Percentiles rank a stretch among this genome's conserved stretches.
Conservation (phyloP, 1,140 invertebrate genomes). For the Colletes gigas region DNA sequence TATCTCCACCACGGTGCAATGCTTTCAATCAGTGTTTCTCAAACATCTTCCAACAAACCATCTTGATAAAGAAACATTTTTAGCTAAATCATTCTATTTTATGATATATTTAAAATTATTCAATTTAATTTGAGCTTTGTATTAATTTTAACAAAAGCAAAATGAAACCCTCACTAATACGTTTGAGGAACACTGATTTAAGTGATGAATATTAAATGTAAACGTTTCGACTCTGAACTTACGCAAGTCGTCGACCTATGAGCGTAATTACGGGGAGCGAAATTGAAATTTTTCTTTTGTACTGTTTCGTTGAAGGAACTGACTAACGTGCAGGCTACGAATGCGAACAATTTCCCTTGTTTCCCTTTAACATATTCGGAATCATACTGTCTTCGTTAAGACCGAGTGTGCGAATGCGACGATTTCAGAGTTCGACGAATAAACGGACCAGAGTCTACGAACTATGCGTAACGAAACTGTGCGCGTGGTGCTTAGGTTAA, state of each 20-base stretch:
- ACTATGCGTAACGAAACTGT: neutral
- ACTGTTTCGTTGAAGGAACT: constrained; percentile 34
- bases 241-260: neutral
- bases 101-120: too few relatives aligned
- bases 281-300: constrained; percentile 31
- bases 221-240: constrained; percentile 10
- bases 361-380: neutral
- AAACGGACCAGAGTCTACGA: neutral
- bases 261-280: neutral
- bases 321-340: neutral
- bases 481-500: neutral
- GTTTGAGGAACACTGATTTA: neutral
- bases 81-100: too few relatives aligned
- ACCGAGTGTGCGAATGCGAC: too few relatives aligned
- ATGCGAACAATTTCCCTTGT: neutral
- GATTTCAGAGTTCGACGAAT: too few relatives aligned
- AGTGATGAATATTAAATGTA: neutral
- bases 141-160: too few relatives aligned
- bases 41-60: too few relatives aligned
- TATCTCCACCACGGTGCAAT: constrained; percentile 1
- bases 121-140: too few relatives aligned
- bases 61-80: too few relatives aligned
- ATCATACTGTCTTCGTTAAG: neutral
- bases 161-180: too few relatives aligned
- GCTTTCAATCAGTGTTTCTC: too few relatives aligned